A percentile compares a stretch with the other conserved stretches of the same genome.
phyloP scores from a whole-genome alignment of 2,797 vertebrate species.

The Spondyliosoma cantharus region DNA sequence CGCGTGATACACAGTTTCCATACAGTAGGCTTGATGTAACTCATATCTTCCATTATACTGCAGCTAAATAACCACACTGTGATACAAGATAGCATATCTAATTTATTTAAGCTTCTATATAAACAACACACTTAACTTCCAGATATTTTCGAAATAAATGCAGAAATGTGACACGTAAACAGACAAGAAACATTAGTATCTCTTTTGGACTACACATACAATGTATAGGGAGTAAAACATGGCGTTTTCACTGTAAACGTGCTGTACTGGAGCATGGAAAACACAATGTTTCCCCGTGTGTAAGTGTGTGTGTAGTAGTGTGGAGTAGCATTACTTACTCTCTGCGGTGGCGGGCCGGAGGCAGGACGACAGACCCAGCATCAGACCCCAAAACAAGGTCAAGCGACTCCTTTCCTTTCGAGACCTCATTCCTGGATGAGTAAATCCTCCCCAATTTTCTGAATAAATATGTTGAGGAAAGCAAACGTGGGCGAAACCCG shows the following conservation, averaged over 20 bases:
- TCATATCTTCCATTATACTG: neutral
- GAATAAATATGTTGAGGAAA: conserved; percentile 51
- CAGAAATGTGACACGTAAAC: neutral
- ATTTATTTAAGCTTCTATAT: neutral
- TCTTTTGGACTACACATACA: neutral
- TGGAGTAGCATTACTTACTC: conserved; percentile 82
- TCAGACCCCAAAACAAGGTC: conserved; percentile 93
- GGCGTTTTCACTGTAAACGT: neutral
- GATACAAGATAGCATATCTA: neutral
- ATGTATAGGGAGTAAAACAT: neutral
- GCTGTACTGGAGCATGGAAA: neutral
- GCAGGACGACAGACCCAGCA: conserved; percentile 88
- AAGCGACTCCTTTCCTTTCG: conserved; percentile 87
- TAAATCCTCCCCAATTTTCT: conserved; percentile 62
- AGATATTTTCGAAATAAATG: neutral
- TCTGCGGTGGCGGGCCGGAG: conserved; percentile 91
- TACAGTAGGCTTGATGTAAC: neutral
- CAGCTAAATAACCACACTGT: neutral
- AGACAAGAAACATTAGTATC: neutral
- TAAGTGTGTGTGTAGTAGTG: conserved; percentile 22
- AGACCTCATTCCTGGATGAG: conserved; percentile 90
- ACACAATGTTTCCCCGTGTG: conserved; percentile 22
- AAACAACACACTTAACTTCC: neutral
- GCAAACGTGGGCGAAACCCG: conserved; percentile 38
- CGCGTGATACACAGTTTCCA: neutral